These are phyloP conservation scores for Eupsilia transversa DNA, from an alignment of 2,888 invertebrate species.

Conservation along the genomic window DNA sequence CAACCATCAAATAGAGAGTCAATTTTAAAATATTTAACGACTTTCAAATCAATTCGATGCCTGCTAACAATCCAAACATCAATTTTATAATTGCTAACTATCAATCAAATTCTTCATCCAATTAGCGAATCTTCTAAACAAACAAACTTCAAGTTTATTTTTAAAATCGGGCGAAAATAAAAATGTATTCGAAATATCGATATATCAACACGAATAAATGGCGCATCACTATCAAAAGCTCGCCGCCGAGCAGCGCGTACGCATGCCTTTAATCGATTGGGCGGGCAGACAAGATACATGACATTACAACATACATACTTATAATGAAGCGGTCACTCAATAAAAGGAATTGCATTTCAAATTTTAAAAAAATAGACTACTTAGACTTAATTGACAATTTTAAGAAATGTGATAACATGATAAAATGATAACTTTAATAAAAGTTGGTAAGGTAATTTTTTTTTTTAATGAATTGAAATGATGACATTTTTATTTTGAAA, in stretches of 20 bases:
- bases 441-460: neutral
- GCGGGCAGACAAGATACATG: conserved; percentile 68
- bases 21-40: neutral
- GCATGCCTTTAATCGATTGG: conserved; percentile 74
- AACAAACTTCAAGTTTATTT: conserved; percentile 8
- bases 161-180: neutral
- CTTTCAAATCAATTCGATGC: conserved; percentile 12
- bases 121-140: conserved; percentile 27
- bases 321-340: conserved; percentile 55
- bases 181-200: neutral
- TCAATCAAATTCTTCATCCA: conserved; percentile 27
- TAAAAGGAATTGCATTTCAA: conserved; percentile 28
- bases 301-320: conserved; percentile 52
- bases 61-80: conserved; percentile 11
- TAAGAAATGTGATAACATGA: too few relatives aligned
- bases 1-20: conserved; percentile 14
- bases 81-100: conserved; percentile 4
- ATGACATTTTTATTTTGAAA: conserved; percentile 2
- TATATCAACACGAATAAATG: conserved; percentile 37
- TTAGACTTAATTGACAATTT: conserved; percentile 16
- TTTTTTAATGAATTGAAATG: neutral
- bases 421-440: neutral
- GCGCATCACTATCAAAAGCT: conserved; percentile 73
- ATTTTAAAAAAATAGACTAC: conserved; percentile 34
- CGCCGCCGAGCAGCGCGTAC: conserved; percentile 66